phyloP scores from a whole-genome alignment of 1,140 invertebrate genomes.

The Agrypnia vestita region DNA sequence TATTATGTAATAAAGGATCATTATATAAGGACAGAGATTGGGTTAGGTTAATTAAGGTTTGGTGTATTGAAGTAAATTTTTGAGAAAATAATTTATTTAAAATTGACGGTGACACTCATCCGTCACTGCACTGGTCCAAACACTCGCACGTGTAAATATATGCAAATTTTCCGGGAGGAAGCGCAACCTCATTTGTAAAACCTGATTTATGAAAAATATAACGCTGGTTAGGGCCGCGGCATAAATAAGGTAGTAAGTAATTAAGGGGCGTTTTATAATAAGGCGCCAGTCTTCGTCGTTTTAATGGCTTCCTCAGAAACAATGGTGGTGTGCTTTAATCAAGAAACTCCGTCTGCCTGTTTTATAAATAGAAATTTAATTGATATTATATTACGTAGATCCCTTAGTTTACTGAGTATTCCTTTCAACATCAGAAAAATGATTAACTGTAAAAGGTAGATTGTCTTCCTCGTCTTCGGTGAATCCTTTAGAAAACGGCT shows the following conservation, averaged over 20 bases:
- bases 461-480: too few species aligned
- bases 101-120: not conserved
- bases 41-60: not conserved
- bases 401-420: too few species aligned
- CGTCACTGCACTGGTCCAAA: constrained; percentile 1
- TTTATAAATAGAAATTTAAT: constrained; percentile 35
- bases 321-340: constrained; percentile 16
- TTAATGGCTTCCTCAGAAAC: constrained; percentile 33
- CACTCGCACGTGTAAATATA: constrained; percentile 17
- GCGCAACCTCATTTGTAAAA: constrained; percentile 34
- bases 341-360: not conserved
- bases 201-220: constrained; percentile 36
- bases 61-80: too few species aligned
- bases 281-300: not conserved
- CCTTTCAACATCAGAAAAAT: too few species aligned
- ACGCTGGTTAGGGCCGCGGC: constrained; percentile 11
- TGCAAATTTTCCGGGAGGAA: constrained; percentile 21
- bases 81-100: not conserved
- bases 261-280: constrained; percentile 15
- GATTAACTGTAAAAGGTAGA: too few species aligned
- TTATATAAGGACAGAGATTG: not conserved
- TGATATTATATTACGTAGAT: not conserved
- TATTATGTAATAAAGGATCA: not conserved
- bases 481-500: too few species aligned
- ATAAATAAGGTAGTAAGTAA: constrained; percentile 8